Evolutionary conservation across 2,113 vertebrate species (phyloP).

Genomic region (Tursiops truncatus): DNA sequence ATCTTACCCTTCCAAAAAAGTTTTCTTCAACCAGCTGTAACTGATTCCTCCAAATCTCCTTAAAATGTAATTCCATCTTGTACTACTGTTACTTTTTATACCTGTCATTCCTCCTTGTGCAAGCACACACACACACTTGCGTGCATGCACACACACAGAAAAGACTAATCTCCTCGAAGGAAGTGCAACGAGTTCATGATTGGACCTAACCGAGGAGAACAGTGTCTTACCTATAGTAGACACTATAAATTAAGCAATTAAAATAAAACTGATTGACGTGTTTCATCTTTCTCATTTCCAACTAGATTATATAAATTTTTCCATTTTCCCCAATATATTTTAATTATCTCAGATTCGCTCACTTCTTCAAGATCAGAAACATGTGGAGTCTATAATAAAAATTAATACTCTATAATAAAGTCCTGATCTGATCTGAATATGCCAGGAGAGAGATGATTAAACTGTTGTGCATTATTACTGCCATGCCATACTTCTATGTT

Average conservation of each 20-base stretch:
- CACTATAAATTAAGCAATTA: background rate
- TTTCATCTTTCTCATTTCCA: background rate
- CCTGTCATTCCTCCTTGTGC: background rate
- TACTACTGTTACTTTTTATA: background rate
- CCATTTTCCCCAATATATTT: background rate
- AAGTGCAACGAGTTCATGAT: background rate
- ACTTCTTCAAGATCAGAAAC: background rate
- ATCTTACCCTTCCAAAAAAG: background rate
- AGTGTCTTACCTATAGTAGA: background rate
- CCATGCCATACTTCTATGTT: background rate
- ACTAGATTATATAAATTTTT: background rate
- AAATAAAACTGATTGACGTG: background rate
- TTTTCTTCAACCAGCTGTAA: background rate
- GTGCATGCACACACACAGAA: background rate
- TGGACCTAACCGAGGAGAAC: background rate
- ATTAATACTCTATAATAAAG: background rate
- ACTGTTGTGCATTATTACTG: background rate
- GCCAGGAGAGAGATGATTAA: background rate
- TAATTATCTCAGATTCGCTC: background rate
- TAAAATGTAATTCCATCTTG: background rate
- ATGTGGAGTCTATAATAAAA: background rate
- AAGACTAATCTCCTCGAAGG: background rate
- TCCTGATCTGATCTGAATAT: background rate
- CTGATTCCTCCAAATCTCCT: background rate
- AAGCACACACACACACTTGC: background rate